Base-by-base conservation (phyloP, 2,113 vertebrate genomes). In the Ivindomyrus marchei region DNA sequence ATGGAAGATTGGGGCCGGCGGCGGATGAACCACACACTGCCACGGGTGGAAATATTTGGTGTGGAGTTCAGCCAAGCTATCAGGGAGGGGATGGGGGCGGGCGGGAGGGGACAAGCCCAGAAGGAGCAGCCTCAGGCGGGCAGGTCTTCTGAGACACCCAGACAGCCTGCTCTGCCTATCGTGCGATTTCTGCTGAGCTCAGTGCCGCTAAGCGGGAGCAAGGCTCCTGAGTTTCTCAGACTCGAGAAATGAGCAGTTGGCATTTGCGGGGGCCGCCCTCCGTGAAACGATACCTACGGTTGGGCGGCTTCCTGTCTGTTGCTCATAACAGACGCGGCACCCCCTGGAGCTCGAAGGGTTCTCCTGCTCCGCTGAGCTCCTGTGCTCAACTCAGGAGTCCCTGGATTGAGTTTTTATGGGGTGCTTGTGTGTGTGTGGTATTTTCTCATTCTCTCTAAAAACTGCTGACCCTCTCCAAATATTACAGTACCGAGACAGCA, bases 1-100 rank as follows among this genome's bases (percentile, higher is more conserved):
- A 93, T 90, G 92, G 92, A 88, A 92, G 93, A 92, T 92, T 91
- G 90, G 90, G 91, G 87, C 85, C 90, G 89, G 89, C 21, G 58
- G 89, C 91, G 85, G 90, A 80, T 5, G 74, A 10, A 21, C 45
- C 36, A 24, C 50, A 50, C 74, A 46, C 49, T 89, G 89, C 80
- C 88, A 77, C 10, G 1, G 31, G 62, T 2, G 15, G 66, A 46
- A 83, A 47, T 19, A 45, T 62, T 36, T 42, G 83, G 45, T 49
- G 89, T 85, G 9, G 42, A 89, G 83, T 89, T 74, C 89, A 74
- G 24, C 46, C n/a, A 66, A 50, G 56, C 85, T 36, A n/a, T 50
- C 47, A 27, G 5, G 10, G 17, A 24, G 21, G 45, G 13, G 46
- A 36, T 36, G 46, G 5, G 21, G 53, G 21, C 1, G 5, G 13